phyloP scores from a whole-genome alignment of 2,113 vertebrate species.

The Myxocyprinus asiaticus region DNA sequence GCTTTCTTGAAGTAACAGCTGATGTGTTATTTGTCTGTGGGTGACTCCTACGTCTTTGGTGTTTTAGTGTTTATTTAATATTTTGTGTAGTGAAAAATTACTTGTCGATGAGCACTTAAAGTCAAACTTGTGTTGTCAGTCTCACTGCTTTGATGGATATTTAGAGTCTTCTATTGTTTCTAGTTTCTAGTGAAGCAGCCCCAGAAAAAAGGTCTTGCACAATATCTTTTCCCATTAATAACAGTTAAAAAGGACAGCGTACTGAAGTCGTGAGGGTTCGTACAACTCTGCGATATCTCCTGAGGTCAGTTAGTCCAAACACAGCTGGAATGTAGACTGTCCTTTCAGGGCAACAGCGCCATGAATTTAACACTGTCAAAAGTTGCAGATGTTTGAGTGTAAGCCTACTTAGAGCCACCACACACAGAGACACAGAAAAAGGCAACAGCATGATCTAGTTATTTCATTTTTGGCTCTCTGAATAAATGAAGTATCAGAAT shows the following conservation, averaged over 20 bases:
- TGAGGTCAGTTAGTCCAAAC: conserved; percentile 39
- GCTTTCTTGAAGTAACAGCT: too few relatives aligned
- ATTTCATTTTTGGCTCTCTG: neutral
- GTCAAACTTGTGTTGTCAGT: neutral
- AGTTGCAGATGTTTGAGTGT: neutral
- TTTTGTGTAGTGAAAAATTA: too few relatives aligned
- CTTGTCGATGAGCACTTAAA: too few relatives aligned
- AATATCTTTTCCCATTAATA: conserved; percentile 13
- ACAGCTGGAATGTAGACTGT: conserved; percentile 37
- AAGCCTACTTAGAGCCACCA: neutral
- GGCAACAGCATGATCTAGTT: neutral
- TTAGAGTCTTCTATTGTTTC: neutral
- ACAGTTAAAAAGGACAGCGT: conserved; percentile 27
- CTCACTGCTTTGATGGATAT: neutral
- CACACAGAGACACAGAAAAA: neutral
- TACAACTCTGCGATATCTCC: conserved; percentile 42
- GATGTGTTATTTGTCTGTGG: too few relatives aligned
- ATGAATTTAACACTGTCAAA: too few relatives aligned
- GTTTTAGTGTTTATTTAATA: too few relatives aligned
- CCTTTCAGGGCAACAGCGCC: neutral
- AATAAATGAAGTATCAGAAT: neutral
- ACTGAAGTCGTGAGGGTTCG: conserved; percentile 23
- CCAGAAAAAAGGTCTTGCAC: neutral
- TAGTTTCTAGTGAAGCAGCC: too few relatives aligned
- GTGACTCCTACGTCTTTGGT: too few relatives aligned